Base-by-base conservation (phyloP, 2,797 vertebrate genomes). In the Streptopelia turtur region DNA sequence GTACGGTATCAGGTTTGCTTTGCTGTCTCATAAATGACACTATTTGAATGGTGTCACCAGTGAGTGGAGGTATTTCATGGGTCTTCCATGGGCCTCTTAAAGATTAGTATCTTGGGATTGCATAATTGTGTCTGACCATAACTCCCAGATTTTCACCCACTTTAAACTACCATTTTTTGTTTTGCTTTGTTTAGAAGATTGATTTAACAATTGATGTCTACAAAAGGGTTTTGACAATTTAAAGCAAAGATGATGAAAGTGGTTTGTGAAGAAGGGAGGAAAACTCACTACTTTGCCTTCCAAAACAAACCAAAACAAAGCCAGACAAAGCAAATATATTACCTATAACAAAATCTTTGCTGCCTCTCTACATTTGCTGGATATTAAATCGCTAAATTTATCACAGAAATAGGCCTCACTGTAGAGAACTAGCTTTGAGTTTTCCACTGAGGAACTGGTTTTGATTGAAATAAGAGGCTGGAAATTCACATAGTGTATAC, bases 381-480 rank as follows among this genome's bases (percentile, higher is more conserved):
- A 39, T 80, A 78, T 83, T 82, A 84, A 84, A 72, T 55, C 76
- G 35, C 74, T 83, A 90, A 66, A 72, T 86, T 59, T 93, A 59
- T n/a, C 37, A n/a, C 31, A 81, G 68, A 81, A 91, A 37, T 59
- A 79, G 25, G 16, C 43, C 22, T 81, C 41, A 23, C 41, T 82
- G 28, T 81, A 33, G 27, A 77, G 47, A 88, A 24, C 15, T 3
- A 2, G 0, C 43, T 79, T 50, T 68, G 71, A 61, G 31, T 65
- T 96, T 94, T 96, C 35, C 59, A 35, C 43, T 23, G 52, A 83
- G 59, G 59, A 85, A 18, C 33, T 87, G 57, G 24, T 89, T 94
- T 93, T 85, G 75, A 75, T 50, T 95, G 82, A 96, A 94, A 69
- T 81, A 79, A 78, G 60, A 90, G 49, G 33, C 28, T 88, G 55